Conservation (phyloP, 2,797 vertebrate species). For the Xiphorhynchus erythropygius region DNA sequence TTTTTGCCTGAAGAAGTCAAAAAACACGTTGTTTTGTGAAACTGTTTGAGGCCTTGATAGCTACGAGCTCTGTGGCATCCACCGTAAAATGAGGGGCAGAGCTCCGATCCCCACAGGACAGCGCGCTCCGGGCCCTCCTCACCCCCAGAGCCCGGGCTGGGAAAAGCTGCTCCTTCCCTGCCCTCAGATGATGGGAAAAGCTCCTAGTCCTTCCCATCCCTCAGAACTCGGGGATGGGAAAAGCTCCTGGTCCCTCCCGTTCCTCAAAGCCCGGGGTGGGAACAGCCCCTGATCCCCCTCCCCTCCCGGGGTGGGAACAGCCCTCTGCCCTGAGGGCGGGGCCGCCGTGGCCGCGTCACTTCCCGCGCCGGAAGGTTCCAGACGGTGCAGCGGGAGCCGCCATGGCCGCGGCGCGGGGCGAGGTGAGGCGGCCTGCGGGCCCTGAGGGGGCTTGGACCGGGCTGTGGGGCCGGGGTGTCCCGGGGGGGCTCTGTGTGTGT, state of each 20-base stretch:
- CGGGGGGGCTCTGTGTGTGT: too few relatives aligned
- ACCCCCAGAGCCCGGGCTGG: too few relatives aligned
- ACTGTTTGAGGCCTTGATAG: neutral
- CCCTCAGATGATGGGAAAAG: too few relatives aligned
- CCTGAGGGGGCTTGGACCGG: too few relatives aligned
- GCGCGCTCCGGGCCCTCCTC: too few relatives aligned
- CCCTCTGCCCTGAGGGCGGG: too few relatives aligned
- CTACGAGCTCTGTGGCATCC: neutral
- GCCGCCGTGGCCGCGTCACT: neutral
- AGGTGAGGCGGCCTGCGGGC: neutral
- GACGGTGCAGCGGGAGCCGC: neutral
- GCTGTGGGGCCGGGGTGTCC: neutral
- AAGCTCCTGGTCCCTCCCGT: rapidly evolving
- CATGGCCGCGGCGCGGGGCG: neutral
- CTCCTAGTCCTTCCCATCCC: rapidly evolving
- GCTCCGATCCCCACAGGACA: too few relatives aligned
- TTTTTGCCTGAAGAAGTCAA: neutral
- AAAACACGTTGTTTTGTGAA: neutral
- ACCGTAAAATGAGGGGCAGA: neutral
- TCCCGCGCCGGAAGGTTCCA: conserved; percentile 11
- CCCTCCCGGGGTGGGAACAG: too few relatives aligned
- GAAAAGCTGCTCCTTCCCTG: too few relatives aligned
- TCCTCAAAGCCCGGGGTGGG: neutral
- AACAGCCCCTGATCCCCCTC: too few relatives aligned
- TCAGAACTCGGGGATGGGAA: too few relatives aligned